phyloP scores from a whole-genome alignment of 2,113 vertebrate species.

The Turdus rufiventris region DNA sequence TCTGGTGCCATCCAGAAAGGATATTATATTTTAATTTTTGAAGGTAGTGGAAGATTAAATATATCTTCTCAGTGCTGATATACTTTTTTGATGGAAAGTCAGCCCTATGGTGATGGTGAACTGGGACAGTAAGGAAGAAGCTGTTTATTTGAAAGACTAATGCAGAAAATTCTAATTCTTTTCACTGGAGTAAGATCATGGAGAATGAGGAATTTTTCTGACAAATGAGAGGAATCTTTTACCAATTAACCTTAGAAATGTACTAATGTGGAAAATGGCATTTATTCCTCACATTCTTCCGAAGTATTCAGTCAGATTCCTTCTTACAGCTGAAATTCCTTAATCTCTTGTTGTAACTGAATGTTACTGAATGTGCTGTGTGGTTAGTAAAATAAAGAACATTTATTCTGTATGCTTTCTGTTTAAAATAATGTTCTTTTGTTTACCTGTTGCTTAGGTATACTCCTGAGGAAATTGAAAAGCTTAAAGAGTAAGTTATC shows the following conservation, averaged over 20 bases:
- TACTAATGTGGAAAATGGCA: background rate
- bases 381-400: background rate
- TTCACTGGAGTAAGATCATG: background rate
- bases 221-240: background rate
- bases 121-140: background rate
- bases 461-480: conserved; percentile 92
- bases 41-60: background rate
- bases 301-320: background rate
- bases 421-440: conserved; percentile 23
- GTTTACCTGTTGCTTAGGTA: conserved; percentile 78
- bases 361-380: background rate
- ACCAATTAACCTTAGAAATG: background rate
- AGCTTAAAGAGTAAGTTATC: conserved; percentile 92
- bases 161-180: background rate
- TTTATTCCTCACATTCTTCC: background rate
- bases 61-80: background rate
- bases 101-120: background rate
- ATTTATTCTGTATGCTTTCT: background rate
- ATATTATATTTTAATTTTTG: background rate
- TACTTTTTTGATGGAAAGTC: background rate
- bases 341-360: background rate
- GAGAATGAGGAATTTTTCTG: background rate
- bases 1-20: background rate
- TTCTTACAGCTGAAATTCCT: background rate
- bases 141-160: background rate